A percentile compares a stretch with the other conserved stretches of the same genome.
phyloP scores from a whole-genome alignment of 2,797 vertebrate species.

The Psittacula echo region DNA sequence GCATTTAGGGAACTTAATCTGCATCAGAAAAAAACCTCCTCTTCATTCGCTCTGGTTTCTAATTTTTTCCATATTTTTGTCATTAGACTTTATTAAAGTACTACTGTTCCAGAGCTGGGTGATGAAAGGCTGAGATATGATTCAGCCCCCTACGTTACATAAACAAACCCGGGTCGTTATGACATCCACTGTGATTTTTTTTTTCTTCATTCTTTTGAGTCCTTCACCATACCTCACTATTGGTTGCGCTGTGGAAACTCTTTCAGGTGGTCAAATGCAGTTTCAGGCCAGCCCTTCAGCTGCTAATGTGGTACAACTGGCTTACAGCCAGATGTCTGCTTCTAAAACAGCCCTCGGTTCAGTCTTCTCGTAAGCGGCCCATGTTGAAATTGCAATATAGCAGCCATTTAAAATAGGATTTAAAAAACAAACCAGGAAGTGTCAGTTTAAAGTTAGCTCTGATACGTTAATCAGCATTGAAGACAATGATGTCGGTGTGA shows the following conservation, averaged over 20 bases:
- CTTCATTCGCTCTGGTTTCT: constrained; percentile 19
- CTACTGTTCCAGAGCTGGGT: constrained; percentile 55
- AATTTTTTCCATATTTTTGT: constrained; percentile 74
- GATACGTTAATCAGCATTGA: constrained; percentile 72
- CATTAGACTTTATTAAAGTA: constrained; percentile 52
- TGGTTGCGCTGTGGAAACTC: not conserved
- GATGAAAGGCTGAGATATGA: constrained; percentile 66
- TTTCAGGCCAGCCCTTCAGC: not conserved
- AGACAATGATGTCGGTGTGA: constrained; percentile 75
- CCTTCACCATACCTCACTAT: accelerated
- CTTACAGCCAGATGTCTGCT: not conserved
- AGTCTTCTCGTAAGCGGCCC: not conserved
- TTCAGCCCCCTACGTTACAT: constrained; percentile 38
- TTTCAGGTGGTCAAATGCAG: not conserved
- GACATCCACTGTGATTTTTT: not conserved
- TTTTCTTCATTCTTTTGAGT: not conserved
- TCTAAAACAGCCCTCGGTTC: not conserved
- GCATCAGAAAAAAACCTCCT: constrained; percentile 6
- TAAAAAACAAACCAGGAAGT: constrained; percentile 70
- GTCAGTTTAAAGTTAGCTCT: constrained; percentile 75
- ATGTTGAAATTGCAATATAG: not conserved
- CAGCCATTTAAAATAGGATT: constrained; percentile 25
- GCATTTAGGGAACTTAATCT: constrained; percentile 55
- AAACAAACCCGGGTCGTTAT: constrained; percentile 42
- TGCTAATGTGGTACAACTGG: not conserved